Evolutionary conservation across 2,888 invertebrate genomes (phyloP).

Genomic region (Sesamia inferens): DNA sequence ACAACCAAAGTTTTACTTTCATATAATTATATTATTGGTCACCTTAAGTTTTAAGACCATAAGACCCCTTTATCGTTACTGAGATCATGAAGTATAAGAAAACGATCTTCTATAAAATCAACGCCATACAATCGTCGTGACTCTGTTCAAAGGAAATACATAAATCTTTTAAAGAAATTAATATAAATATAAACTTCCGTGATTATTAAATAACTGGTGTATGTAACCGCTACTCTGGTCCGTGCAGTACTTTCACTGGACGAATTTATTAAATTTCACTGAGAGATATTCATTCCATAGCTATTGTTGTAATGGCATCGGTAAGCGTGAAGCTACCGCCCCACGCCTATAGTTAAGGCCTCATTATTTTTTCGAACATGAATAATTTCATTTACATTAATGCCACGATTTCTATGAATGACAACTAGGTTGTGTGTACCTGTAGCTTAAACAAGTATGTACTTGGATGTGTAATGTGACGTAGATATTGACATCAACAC

Average conservation of each 20-base stretch:
- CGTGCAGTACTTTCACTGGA: constrained; percentile 65
- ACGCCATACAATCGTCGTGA: constrained; percentile 1
- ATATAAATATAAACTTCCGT: constrained; percentile 37
- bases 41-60: constrained; percentile 5
- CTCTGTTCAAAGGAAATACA: constrained; percentile 25
- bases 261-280: constrained; percentile 66
- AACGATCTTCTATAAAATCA: constrained; percentile 26
- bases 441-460: no score
- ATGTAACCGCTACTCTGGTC: constrained; percentile 52
- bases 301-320: constrained; percentile 48
- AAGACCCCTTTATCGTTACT: constrained; percentile 7
- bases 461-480: constrained; percentile 11
- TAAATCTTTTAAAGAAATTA: constrained; percentile 44
- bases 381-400: constrained; percentile 28
- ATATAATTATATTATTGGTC: constrained; percentile 2
- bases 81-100: constrained; percentile 19
- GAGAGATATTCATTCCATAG: constrained; percentile 39
- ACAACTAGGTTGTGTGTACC: constrained; percentile 7
- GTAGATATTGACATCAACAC: constrained; percentile 11
- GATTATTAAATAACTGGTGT: constrained; percentile 54
- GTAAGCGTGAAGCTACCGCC: constrained; percentile 18
- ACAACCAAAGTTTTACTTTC: background rate
- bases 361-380: constrained; percentile 32
- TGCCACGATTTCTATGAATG: constrained; percentile 31
- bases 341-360: constrained; percentile 5